Percentiles rank a stretch among this genome's conserved stretches.
phyloP scores from a whole-genome alignment of 2,113 vertebrate species.

The Gymnarchus niloticus region DNA sequence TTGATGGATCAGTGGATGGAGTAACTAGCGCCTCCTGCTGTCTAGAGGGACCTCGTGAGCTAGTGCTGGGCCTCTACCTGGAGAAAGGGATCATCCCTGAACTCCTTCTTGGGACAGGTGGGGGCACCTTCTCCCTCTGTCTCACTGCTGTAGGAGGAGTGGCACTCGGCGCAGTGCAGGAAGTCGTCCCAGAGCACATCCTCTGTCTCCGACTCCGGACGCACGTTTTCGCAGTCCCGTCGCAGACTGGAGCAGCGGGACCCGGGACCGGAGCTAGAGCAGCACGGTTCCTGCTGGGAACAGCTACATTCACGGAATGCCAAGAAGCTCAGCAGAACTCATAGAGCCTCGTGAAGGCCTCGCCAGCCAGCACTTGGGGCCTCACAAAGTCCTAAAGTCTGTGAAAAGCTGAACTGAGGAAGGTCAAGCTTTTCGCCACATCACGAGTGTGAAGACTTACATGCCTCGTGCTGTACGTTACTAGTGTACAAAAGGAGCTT shows the following conservation, averaged over 20 bases:
- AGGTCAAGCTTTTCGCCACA: too few species aligned
- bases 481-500: too few species aligned
- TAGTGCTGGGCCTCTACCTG: conserved; percentile 66
- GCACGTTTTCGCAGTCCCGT: conserved; percentile 87
- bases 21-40: neutral
- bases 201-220: conserved; percentile 92
- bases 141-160: conserved; percentile 88
- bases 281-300: conserved; percentile 73
- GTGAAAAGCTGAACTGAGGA: too few species aligned
- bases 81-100: conserved; percentile 93
- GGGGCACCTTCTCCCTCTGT: conserved; percentile 81
- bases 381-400: too few species aligned
- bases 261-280: conserved; percentile 90
- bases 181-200: conserved; percentile 97
- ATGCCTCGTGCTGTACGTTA: too few species aligned
- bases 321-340: neutral
- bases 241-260: conserved; percentile 91
- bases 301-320: neutral
- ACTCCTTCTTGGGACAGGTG: conserved; percentile 83
- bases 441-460: too few species aligned
- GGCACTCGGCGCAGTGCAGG: conserved; percentile 90
- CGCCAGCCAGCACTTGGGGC: too few species aligned
- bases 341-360: neutral
- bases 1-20: neutral
- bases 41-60: neutral